phyloP scores from a whole-genome alignment of 2,113 vertebrate species.

The Nestor notabilis region DNA sequence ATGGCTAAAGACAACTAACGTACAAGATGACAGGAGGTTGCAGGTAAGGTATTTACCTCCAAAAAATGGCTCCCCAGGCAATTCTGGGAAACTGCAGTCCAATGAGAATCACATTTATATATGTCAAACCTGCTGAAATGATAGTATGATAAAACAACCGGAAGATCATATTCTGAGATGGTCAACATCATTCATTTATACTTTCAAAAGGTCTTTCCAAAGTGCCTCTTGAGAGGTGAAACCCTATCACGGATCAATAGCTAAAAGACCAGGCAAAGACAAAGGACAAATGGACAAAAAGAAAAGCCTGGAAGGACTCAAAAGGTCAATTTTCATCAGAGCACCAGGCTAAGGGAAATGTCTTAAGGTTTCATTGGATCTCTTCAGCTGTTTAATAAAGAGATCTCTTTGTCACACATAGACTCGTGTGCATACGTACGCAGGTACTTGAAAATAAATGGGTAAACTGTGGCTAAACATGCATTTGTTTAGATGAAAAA shows the following conservation, averaged over 20 bases:
- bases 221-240: not conserved
- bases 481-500: not conserved
- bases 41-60: not conserved
- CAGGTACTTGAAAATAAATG: not conserved
- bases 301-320: not conserved
- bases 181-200: not conserved
- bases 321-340: slow-evolving; percentile 34
- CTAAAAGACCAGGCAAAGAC: slow-evolving; percentile 1
- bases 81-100: not conserved
- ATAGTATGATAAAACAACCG: not conserved
- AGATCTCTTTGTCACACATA: not conserved
- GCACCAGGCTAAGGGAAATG: not conserved
- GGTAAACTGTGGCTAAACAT: not conserved
- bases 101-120: not conserved
- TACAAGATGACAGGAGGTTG: not conserved
- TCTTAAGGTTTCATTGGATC: not conserved
- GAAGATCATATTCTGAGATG: not conserved
- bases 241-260: slow-evolving; percentile 4
- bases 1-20: not conserved
- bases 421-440: rapidly evolving
- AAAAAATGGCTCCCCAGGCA: not conserved
- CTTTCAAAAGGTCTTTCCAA: slow-evolving; percentile 4
- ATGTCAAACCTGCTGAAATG: not conserved
- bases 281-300: not conserved
- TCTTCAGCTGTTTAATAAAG: not conserved